Percentiles rank a stretch among this genome's conserved stretches.
phyloP scores from a whole-genome alignment of 2,797 vertebrate genomes.

The Meda fulgida region DNA sequence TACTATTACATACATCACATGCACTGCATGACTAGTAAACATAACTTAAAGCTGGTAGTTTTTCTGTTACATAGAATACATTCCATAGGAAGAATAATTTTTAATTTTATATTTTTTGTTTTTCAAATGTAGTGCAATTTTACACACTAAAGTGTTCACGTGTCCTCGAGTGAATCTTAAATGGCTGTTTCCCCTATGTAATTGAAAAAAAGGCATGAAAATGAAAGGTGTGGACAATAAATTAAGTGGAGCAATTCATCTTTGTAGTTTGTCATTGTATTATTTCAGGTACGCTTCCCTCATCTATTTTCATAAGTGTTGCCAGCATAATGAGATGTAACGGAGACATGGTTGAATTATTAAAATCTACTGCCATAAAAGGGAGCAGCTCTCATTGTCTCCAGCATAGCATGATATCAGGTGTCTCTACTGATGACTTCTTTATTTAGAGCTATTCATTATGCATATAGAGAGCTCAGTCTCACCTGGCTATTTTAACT shows the following conservation, averaged over 20 bases:
- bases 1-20: constrained; percentile 3
- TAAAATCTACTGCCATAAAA: constrained; percentile 18
- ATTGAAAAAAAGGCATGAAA: constrained; percentile 21
- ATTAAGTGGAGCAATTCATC: constrained; percentile 18
- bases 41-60: too few species aligned
- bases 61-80: constrained; percentile 25
- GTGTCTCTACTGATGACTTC: constrained; percentile 28
- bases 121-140: background rate
- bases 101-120: background rate
- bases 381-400: background rate
- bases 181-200: background rate
- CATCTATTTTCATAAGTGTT: constrained; percentile 12
- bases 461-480: constrained; percentile 24
- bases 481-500: constrained; percentile 43
- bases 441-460: constrained; percentile 47
- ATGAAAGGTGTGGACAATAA: constrained; percentile 44
- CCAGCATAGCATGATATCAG: constrained; percentile 2
- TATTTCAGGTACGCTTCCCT: background rate
- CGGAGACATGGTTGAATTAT: constrained; percentile 14
- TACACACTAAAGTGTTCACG: background rate
- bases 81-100: constrained; percentile 8
- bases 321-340: constrained; percentile 33
- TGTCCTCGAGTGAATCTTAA: background rate
- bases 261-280: constrained; percentile 14
- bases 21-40: constrained; percentile 31